Percentiles rank a stretch among this genome's conserved stretches.
phyloP scores from a whole-genome alignment of 2,797 vertebrate genomes.

The Pterois miles region DNA sequence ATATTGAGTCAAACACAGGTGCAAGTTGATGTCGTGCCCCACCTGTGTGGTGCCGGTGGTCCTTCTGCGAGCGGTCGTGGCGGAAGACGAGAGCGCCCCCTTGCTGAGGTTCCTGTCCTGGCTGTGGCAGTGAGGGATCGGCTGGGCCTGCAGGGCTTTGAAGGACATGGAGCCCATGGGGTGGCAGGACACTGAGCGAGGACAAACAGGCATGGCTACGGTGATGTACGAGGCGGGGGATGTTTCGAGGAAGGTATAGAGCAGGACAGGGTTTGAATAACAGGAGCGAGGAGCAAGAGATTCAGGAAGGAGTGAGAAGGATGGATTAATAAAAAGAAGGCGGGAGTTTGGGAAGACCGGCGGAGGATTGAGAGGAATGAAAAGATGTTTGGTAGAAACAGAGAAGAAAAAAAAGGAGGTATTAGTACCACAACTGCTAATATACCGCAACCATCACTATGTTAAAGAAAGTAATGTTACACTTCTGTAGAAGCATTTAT shows the following conservation, averaged over 20 bases:
- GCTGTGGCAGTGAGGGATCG: slow-evolving; percentile 75
- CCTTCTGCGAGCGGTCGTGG: slow-evolving; percentile 82
- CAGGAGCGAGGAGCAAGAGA: slow-evolving; percentile 17
- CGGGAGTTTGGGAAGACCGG: slow-evolving; percentile 18
- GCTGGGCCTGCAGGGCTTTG: slow-evolving; percentile 88
- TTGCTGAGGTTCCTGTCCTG: slow-evolving; percentile 71
- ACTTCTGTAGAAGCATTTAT: background rate
- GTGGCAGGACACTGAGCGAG: slow-evolving; percentile 99
- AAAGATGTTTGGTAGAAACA: slow-evolving; percentile 30
- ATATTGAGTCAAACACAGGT: background rate
- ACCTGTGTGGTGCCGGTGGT: slow-evolving; percentile 83
- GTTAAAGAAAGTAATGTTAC: background rate
- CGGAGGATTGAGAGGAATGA: slow-evolving; percentile 20
- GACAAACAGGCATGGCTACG: slow-evolving; percentile 97
- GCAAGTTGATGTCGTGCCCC: slow-evolving; percentile 23
- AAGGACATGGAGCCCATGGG: slow-evolving; percentile 91
- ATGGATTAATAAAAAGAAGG: slow-evolving; percentile 57
- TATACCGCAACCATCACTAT: slow-evolving; percentile 29
- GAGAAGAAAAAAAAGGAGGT: slow-evolving; percentile 51
- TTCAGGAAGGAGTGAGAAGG: background rate
- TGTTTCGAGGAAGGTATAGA: slow-evolving; percentile 39
- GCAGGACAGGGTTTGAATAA: slow-evolving; percentile 25
- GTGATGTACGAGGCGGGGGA: slow-evolving; percentile 63
- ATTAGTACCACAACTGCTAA: slow-evolving; percentile 51
- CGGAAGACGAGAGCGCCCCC: slow-evolving; percentile 44